Percentiles rank a stretch among this genome's conserved stretches.
Conservation (phyloP, 2,113 vertebrate species). For the Poeciliopsis turrubarensis region DNA sequence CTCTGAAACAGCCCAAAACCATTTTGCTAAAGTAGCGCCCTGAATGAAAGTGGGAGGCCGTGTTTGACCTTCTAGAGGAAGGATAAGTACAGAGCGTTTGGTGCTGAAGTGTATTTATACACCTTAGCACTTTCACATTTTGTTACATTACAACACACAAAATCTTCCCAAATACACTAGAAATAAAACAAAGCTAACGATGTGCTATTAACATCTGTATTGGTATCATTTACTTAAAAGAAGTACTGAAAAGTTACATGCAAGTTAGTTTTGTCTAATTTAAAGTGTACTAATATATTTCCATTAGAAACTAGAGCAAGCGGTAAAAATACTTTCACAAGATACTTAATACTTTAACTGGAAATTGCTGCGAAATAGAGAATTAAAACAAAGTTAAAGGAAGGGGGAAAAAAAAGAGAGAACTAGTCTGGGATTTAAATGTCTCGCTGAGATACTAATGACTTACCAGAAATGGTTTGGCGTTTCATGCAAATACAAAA, state of each 20-base stretch:
- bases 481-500: neutral
- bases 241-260: too few relatives aligned
- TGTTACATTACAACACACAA: neutral
- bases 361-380: slow-evolving; percentile 15
- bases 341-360: slow-evolving; percentile 4
- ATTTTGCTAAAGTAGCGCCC: slow-evolving; percentile 49
- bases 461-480: neutral
- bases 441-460: slow-evolving; percentile 20
- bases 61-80: slow-evolving; percentile 35
- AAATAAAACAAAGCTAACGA: too few relatives aligned
- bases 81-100: neutral
- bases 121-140: neutral
- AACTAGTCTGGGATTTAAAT: slow-evolving; percentile 25
- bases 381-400: slow-evolving; percentile 22
- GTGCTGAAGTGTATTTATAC: neutral
- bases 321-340: neutral
- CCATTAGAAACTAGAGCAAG: neutral
- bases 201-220: too few relatives aligned
- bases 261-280: too few relatives aligned
- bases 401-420: slow-evolving; percentile 12
- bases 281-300: too few relatives aligned
- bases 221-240: too few relatives aligned
- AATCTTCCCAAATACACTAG: neutral
- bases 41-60: slow-evolving; percentile 24
- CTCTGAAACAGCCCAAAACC: slow-evolving; percentile 33